Conservation (phyloP, 1,140 invertebrate genomes). For the Hylaeus anthracinus region DNA sequence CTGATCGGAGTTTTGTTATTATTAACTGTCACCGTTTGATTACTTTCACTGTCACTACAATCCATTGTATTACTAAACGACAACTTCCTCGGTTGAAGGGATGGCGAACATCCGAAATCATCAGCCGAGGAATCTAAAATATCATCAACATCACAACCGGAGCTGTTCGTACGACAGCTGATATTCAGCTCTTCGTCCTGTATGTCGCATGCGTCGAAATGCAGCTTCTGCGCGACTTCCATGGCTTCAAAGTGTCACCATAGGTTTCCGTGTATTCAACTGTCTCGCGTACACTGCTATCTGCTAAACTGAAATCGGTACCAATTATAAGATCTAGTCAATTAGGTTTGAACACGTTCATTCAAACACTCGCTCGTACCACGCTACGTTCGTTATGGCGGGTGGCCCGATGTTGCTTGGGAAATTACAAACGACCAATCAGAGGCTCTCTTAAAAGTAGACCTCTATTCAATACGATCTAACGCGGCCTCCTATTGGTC, state of each 20-base stretch:
- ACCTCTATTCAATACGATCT: background rate
- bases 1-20: conserved; percentile 62
- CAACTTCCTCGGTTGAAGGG: conserved; percentile 74
- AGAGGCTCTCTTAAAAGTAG: background rate
- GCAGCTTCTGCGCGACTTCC: conserved; percentile 73
- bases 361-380: conserved; percentile 62
- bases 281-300: background rate
- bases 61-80: conserved; percentile 73
- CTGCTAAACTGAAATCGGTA: conserved; percentile 19
- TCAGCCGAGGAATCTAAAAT: conserved; percentile 74
- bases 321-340: conserved; percentile 35
- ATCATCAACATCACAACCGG: conserved; percentile 75
- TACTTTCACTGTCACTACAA: conserved; percentile 72
- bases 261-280: conserved; percentile 34
- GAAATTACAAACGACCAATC: conserved; percentile 39
- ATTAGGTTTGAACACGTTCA: conserved; percentile 50
- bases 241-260: conserved; percentile 66
- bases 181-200: conserved; percentile 76
- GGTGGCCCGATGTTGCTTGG: conserved; percentile 34
- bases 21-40: conserved; percentile 50
- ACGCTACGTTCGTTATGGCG: conserved; percentile 73
- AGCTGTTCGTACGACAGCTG: conserved; percentile 73
- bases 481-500: conserved; percentile 52
- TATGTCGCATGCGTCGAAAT: conserved; percentile 73
- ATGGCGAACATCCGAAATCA: conserved; percentile 68